Base-by-base conservation (phyloP, 2,797 vertebrate species). In the Tenualosa thibaudeaui region DNA sequence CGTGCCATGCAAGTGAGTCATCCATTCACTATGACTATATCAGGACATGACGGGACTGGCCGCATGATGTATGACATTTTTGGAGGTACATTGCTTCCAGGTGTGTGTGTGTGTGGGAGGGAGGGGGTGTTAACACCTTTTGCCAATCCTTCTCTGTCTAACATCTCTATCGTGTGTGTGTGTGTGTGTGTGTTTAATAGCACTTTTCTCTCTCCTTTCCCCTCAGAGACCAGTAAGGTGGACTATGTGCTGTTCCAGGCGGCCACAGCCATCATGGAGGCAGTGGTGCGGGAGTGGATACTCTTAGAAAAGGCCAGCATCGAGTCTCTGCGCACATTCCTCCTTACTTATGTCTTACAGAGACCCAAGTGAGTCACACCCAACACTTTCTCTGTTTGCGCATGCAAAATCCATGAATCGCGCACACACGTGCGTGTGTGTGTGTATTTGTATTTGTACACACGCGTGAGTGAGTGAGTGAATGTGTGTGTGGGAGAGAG, bases 221-320 rank as follows among this genome's bases (percentile, higher is more conserved):
- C 81, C 51, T 51, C 96, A 99, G 98, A 99, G 96, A 99, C 98
- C 88, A 99, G 98, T 94, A 99, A 99, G 93, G 98, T 99, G 95
- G 98, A 99, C 91, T 99, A 99, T 91, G 98, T 99, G 91, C 96
- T 99, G 92, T 99, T 99, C 91, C 97, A 99, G 96, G 98, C 98
- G 60, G 98, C 98, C 91, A 99, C 98, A 1, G 98, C 98, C 37
- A 94, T 99, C 93, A 99, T 99, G 98, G 98, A 99, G 96, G 98
- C 98, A 0, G 98, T 98, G 90, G 98, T 99, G 84, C 95, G 98
- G 88, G 98, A 99, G 94, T 99, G 98, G 98, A 96, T 99, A 91
- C 95, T 99, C 83, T 94, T 99, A 94, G 98, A 99, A 90, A 99
- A 98, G 93, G 95, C 93, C 90, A 99, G 96, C 94, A 97, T 99